Base-by-base conservation (phyloP, 2,113 vertebrate genomes). In the Peromyscus californicus region DNA sequence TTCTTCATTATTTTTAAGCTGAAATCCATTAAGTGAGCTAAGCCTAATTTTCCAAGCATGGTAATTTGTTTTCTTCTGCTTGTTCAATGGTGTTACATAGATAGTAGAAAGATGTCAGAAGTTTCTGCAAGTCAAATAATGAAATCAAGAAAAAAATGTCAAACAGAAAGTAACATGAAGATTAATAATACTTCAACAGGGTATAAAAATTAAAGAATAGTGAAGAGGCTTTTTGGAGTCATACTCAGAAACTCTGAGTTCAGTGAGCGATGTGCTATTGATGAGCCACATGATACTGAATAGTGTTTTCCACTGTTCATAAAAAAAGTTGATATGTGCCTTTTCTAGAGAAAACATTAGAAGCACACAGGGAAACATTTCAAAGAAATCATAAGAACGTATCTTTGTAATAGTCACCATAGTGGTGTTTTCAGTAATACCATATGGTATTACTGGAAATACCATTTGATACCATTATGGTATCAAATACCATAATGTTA, bases 21-120 rank as follows among this genome's bases (percentile, higher is more conserved):
- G 76, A 98, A 98, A 98, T 97, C 61, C 83, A 96, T 97, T 98
- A 98, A 93, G 67, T 97, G 84, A 98, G 94, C 9, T 89, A 90
- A 95, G 98, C 97, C 16, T 54, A 21, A 65, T 90, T 89, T 51
- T 97, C 13, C 24, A 92, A 95, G 65, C 48, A 91, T 61, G 57
- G 6, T 82, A 88, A 90, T 98, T 97, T 97, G 65, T 89, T 97
- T 97, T 82, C 59, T 96, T 69, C 94, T 94, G 48, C 80, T 97
- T 31, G 57, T 93, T 93, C 48, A 92, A 5, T 93, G 97, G 97
- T 97, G 61, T 48, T 88, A 61, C 15, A 83, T 92, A 74, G 85
- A n/a, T 42, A 96, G 61, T 33, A 97, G 36, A 39, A 98, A 96
- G 70, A 69, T 5, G 1, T 59, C 95, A 91, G 26, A 89, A 74